Conservation (phyloP, 2,113 vertebrate species). For the Mobula hypostoma region DNA sequence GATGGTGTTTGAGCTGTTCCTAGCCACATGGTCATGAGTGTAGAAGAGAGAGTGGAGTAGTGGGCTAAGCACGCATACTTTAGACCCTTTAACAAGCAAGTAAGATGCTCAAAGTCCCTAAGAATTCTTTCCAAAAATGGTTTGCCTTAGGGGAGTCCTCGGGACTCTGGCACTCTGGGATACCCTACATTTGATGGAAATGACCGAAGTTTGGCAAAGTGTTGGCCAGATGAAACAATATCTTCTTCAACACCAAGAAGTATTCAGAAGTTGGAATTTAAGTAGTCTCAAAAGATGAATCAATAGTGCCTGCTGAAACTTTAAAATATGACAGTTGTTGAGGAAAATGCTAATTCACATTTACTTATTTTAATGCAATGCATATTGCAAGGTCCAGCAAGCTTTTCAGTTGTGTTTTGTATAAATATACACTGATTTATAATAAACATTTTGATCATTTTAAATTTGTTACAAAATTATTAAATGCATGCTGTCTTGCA, state of each 20-base stretch:
- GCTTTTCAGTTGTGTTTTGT: background rate
- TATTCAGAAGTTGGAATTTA: background rate
- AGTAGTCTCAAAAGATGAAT: background rate
- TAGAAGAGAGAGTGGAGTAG: too few species aligned
- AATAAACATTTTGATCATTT: background rate
- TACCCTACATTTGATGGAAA: background rate
- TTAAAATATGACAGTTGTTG: background rate
- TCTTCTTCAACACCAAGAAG: background rate
- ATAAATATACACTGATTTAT: background rate
- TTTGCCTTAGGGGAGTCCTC: background rate
- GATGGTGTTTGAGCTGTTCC: too few species aligned
- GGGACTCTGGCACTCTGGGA: background rate
- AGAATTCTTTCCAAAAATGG: background rate
- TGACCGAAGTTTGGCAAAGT: background rate
- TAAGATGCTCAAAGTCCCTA: background rate
- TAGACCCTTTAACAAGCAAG: background rate
- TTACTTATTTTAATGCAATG: background rate
- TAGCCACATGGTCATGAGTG: too few species aligned
- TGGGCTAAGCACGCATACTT: too few species aligned
- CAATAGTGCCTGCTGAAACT: background rate
- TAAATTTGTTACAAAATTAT: background rate
- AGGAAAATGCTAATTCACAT: background rate
- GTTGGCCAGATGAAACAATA: background rate
- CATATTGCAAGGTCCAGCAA: background rate
- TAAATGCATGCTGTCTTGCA: background rate